phyloP scores from a whole-genome alignment of 2,888 invertebrate genomes.

The Drosophila testacea region DNA sequence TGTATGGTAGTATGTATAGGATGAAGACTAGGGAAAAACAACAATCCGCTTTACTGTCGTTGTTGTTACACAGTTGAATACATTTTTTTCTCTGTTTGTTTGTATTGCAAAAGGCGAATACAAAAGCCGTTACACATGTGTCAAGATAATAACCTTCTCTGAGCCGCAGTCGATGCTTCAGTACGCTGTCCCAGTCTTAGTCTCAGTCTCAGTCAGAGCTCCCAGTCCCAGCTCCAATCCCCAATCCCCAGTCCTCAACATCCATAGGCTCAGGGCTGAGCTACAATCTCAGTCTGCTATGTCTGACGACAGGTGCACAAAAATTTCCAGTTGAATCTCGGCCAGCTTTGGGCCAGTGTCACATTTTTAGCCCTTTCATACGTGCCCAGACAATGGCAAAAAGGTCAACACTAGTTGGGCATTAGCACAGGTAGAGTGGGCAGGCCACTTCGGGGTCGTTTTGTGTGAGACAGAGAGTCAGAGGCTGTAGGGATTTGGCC shows the following conservation, averaged over 20 bases:
- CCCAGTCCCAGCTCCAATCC: slow-evolving; percentile 9
- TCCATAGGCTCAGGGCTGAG: slow-evolving; percentile 31
- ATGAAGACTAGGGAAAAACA: slow-evolving; percentile 6
- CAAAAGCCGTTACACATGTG: slow-evolving; percentile 80
- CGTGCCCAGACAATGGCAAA: slow-evolving; percentile 74
- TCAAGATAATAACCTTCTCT: slow-evolving; percentile 73
- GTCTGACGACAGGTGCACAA: slow-evolving; percentile 66
- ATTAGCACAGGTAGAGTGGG: slow-evolving; percentile 36
- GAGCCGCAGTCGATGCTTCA: slow-evolving; percentile 38
- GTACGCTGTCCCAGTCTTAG: slow-evolving; percentile 4
- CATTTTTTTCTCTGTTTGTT: slow-evolving; percentile 18
- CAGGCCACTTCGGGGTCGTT: slow-evolving; percentile 41
- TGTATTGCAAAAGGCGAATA: slow-evolving; percentile 44
- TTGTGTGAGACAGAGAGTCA: slow-evolving; percentile 12
- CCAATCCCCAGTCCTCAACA: slow-evolving; percentile 1
- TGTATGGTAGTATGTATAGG: background rate
- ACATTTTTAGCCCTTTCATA: slow-evolving; percentile 67
- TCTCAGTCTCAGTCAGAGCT: slow-evolving; percentile 11
- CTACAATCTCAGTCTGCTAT: slow-evolving; percentile 39
- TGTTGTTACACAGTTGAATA: slow-evolving; percentile 59
- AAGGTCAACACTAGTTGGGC: slow-evolving; percentile 75
- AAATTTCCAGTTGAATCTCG: slow-evolving; percentile 73
- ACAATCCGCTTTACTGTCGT: slow-evolving; percentile 57
- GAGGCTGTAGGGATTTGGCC: slow-evolving; percentile 14
- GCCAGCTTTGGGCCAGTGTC: slow-evolving; percentile 64